Base-by-base conservation (phyloP, 2,797 vertebrate species). In the Pangasius sanitwongsei region DNA sequence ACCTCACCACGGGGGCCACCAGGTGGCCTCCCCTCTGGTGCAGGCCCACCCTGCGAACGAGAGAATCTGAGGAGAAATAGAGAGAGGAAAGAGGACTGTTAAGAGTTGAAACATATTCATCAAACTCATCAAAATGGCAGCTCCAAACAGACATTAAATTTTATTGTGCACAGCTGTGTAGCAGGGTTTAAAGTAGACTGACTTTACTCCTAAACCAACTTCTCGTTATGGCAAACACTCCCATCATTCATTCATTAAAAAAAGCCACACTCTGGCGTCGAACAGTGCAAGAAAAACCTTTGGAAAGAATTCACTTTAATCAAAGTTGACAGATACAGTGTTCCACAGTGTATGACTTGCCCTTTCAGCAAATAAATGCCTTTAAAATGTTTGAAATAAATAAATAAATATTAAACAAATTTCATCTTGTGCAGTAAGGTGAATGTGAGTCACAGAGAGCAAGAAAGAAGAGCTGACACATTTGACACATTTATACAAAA, bases 1-100 rank as follows among this genome's bases (percentile, higher is more conserved):
- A 95, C 94, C 86, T 98, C 97, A 80, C 96, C 94, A 55, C 96
- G 96, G 16, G 95, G 95, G 16, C 95, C 94, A 18, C 93, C 96
- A 93, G 95, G 94, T 74, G 93, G 78, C 91, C 96, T 92, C 80
- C 90, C 92, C 41, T 97, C 96, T 63, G 94, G 94, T 86, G 91
- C 92, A n/a, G 84, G 86, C n/a, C 95, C 95, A 55, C 95, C 96
- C 59, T 95, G 96, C 70, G 95, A 93, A 92, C 97, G 97, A 86
- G 97, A 93, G 88, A 98, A 98, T 94, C 98, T 98, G 91, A 48
- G 67, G 25, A 28, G 16, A 81, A 57, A 57, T 4, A 44, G 20
- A 67, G 25, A 85, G 25, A 31, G 67, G 18, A 25, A 34, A 70
- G 34, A 44, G 20, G 18, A 15, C 11, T 25, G 31, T 23, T 81